Evolutionary conservation across 2,888 invertebrate genomes (phyloP).

Genomic region (Drosophila mercatorum): DNA sequence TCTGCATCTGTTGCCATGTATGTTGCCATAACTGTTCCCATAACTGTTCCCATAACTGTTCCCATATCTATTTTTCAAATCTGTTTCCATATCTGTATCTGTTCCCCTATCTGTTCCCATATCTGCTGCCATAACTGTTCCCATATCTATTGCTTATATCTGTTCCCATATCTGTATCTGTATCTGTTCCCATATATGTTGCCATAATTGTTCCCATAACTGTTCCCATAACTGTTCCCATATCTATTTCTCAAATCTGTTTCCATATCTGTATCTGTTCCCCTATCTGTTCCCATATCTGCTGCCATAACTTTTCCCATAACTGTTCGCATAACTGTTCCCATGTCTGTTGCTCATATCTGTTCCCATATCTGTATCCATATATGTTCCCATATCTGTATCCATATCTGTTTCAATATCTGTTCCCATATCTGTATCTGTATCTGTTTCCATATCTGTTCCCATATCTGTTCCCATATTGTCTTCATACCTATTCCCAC

Average conservation of each 20-base stretch:
- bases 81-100: neutral
- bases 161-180: conserved; percentile 2
- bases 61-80: no score
- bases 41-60: neutral
- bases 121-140: conserved; percentile 1
- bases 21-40: neutral
- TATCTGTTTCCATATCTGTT: neutral
- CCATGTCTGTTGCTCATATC: neutral
- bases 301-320: neutral
- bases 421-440: neutral
- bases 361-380: conserved; percentile 3
- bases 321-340: neutral
- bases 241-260: no score
- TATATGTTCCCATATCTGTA: neutral
- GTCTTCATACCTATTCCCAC: no score
- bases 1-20: neutral
- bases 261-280: neutral
- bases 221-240: neutral
- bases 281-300: conserved; percentile 2
- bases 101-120: neutral
- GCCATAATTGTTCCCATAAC: neutral
- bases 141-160: neutral
- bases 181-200: neutral
- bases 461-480: neutral
- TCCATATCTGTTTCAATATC: neutral